Base-by-base conservation (phyloP, 2,797 vertebrate genomes). In the Sparidentex hasta region DNA sequence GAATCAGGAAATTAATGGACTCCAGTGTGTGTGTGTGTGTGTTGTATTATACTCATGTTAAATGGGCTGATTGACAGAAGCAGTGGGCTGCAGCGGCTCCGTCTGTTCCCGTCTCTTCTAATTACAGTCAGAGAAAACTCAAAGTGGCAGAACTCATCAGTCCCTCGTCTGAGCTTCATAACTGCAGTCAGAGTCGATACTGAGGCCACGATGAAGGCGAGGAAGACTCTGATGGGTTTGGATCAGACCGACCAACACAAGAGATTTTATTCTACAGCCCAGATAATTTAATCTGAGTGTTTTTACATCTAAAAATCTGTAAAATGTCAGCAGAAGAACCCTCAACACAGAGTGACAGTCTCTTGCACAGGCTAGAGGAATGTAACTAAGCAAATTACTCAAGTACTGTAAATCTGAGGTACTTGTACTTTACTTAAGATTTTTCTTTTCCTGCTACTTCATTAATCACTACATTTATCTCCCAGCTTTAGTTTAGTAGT, bases 11-110 rank as follows among this genome's bases (percentile, higher is more conserved):
- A 67, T 41, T 16, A 68, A 63, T 59, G 33, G 48, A 64, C 64
- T 25, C 16, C 29, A 44, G 63, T n/a, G 50, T 55, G 38, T 47
- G 66, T 46, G 74, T 64, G 48, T 62, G 78, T 58, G 68, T 51
- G n/a, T 43, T 74, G 80, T 81, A 72, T 69, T 82, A 81, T 73
- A 73, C 76, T 66, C 81, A 25, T 25, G 71, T 90, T 92, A 93
- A 94, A 84, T 63, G 83, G 90, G 66, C 75, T 93, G 94, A 95
- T 90, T 95, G 94, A 94, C 94, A 91, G 91, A 80, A 71, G 88
- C 94, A 89, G 85, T 88, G 79, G 87, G 90, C 88, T 87, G 90
- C 78, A 67, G 87, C 91, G 63, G 52, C 76, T 54, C 88, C 90
- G 76, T 93, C 94, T 95, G 94, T 90, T 95, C 86, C 76, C 87